These are phyloP conservation scores for Plectrocnemia conspersa DNA, from an alignment of 1,140 invertebrate species.

Conservation along the genomic window DNA sequence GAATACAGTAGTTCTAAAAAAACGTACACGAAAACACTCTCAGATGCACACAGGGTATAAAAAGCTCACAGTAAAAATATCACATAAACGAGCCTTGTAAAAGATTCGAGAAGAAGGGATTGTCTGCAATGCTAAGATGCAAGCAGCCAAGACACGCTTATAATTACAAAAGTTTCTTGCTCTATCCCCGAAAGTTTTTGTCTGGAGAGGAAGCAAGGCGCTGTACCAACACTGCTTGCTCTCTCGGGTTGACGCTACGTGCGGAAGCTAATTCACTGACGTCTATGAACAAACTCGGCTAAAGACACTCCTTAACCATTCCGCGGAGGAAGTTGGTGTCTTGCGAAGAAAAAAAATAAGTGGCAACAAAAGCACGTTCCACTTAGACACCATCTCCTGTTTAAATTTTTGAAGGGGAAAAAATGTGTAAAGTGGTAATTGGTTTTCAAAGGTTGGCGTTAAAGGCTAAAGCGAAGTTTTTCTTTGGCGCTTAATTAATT, in stretches of 20 bases:
- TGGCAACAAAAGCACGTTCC: too few species aligned
- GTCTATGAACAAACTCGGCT: neutral
- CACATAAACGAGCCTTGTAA: too few species aligned
- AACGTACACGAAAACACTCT: conserved; percentile 31
- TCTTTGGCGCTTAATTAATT: too few species aligned
- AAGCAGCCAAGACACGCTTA: conserved; percentile 23
- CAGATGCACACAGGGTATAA: neutral
- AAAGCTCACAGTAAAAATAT: too few species aligned
- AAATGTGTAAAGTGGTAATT: neutral
- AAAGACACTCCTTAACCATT: conserved; percentile 17
- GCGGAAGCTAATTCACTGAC: conserved; percentile 18
- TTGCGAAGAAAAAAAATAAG: too few species aligned
- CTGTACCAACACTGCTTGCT: conserved; percentile 7
- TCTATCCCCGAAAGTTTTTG: conserved; percentile 6
- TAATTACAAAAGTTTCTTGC: conserved; percentile 30
- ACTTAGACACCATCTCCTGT: too few species aligned
- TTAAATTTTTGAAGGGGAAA: conserved; percentile 18
- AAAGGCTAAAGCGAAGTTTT: neutral
- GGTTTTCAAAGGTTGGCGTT: neutral
- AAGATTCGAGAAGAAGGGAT: conserved; percentile 5
- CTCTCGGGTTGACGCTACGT: conserved; percentile 15
- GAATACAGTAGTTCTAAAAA: too few species aligned
- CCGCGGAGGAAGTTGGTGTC: too few species aligned
- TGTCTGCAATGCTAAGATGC: conserved; percentile 13
- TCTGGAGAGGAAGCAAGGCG: conserved; percentile 8